Evolutionary conservation across 2,888 invertebrate genomes (phyloP).

Genomic region (Drosophila meridionalis): DNA sequence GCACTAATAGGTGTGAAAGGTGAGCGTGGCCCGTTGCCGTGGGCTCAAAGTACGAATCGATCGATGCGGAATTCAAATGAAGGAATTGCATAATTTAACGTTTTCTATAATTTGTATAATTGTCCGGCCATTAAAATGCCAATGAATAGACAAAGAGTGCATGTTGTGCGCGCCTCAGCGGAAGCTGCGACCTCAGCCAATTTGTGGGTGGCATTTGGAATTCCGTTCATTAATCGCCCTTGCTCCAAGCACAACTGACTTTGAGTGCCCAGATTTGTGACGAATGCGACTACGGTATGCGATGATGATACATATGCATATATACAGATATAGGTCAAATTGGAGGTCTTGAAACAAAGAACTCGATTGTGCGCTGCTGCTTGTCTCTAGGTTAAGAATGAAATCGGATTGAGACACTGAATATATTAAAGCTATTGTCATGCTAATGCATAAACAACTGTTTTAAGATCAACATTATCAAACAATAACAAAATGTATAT

Average conservation of each 20-base stretch:
- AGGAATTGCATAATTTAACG: slow-evolving; percentile 23
- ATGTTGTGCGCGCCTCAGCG: slow-evolving; percentile 26
- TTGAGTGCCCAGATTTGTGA: not conserved
- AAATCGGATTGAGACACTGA: not conserved
- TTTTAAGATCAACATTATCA: not conserved
- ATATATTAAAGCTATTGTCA: not conserved
- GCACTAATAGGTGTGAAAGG: slow-evolving; percentile 32
- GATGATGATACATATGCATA: not conserved
- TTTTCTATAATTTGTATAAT: slow-evolving; percentile 10
- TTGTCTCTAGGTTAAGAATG: not conserved
- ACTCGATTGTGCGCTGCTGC: not conserved
- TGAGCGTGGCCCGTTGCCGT: not conserved
- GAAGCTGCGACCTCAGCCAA: slow-evolving; percentile 39
- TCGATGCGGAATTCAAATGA: slow-evolving; percentile 28
- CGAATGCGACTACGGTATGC: not conserved
- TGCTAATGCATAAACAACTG: not conserved
- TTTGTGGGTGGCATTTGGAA: slow-evolving; percentile 38
- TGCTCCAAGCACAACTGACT: not conserved
- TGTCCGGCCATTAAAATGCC: slow-evolving; percentile 26
- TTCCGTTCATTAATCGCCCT: slow-evolving; percentile 17
- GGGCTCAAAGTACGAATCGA: slow-evolving; percentile 15
- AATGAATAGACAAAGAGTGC: slow-evolving; percentile 39
- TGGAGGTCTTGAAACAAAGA: slow-evolving; percentile 8
- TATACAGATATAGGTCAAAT: not conserved
- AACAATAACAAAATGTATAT: not conserved